Evolutionary conservation across 2,888 invertebrate genomes (phyloP), one percentile per base, ranked within the genome.

Genomic region (Melanchra persicariae): DNA sequence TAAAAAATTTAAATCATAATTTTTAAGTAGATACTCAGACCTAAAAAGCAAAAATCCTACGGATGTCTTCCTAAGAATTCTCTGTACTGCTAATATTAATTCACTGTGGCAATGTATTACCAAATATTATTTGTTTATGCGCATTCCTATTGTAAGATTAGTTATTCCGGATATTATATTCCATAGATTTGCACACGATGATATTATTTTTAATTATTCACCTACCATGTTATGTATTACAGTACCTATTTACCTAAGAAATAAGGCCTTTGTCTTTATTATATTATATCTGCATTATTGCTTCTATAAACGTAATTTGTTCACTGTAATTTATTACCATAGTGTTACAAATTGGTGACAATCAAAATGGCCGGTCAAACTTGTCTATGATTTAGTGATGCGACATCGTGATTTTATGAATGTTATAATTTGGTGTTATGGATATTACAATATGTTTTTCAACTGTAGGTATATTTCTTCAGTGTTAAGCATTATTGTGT

Each of bases 101-200:
- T 82, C 37, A 65, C 70, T 73, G 59, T 77, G 71, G 26, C 40
- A 67, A 59, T 74, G 30, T 72, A 63, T 76, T 83, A 85, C 78
- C 81, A 83, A 83, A 84, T 79, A 82, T 71, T 70, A 2, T 74
- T 64, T 59, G 51, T 76, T 82, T 74, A 67, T 67, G 65, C 70
- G 59, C 73, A 82, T 79, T 75, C 63, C 69, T 83, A 77, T 64
- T 63, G 15, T 78, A 78, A 74, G 60, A 69, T 26, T 69, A 78
- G 59, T 65, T 60, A 65, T 54, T 58, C 54, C 24, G 37, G 10
- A 70, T 74, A 72, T 65, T 73, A 65, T 75, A 73, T 72, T 66
- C 74, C 57, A 58, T 63, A 72, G 63, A 67, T 70, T 61, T 74
- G 82, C 85, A 78, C 74, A 70, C 30, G 22, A 74, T 58, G 30